Conservation (phyloP, 1,140 invertebrate species). For the Bombus cullumanus region DNA sequence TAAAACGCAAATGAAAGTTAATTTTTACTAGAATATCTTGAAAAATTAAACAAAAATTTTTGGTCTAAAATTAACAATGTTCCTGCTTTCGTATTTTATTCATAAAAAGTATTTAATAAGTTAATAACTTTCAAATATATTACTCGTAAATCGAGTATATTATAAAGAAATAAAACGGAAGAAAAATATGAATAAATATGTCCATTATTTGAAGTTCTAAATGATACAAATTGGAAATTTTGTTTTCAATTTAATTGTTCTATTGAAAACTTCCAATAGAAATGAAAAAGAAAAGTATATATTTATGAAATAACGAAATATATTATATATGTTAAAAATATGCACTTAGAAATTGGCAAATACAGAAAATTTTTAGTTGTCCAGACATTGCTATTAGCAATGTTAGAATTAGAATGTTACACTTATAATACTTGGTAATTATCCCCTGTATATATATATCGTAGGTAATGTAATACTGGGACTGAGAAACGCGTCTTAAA, state of each 20-base stretch:
- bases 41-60: conserved; percentile 10
- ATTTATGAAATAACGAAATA: conserved; percentile 10
- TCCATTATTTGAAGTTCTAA: background rate
- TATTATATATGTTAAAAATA: conserved; percentile 9
- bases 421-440: conserved; percentile 32
- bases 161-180: conserved; percentile 5
- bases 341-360: conserved; percentile 14
- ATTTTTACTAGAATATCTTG: conserved; percentile 21
- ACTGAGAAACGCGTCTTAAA: conserved; percentile 56
- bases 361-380: conserved; percentile 45
- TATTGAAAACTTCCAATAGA: conserved; percentile 2
- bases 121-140: conserved; percentile 26
- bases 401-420: conserved; percentile 29
- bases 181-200: conserved; percentile 4
- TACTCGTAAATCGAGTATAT: background rate
- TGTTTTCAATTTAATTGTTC: background rate
- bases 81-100: conserved; percentile 37
- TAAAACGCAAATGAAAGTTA: background rate
- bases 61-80: conserved; percentile 3
- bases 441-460: conserved; percentile 54
- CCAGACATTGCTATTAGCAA: conserved; percentile 29
- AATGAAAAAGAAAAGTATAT: background rate
- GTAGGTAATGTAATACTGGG: conserved; percentile 53
- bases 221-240: conserved; percentile 5
- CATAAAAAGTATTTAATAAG: conserved; percentile 11